Conservation (phyloP, 1,140 invertebrate genomes). For the Leguminivora glycinivorella region DNA sequence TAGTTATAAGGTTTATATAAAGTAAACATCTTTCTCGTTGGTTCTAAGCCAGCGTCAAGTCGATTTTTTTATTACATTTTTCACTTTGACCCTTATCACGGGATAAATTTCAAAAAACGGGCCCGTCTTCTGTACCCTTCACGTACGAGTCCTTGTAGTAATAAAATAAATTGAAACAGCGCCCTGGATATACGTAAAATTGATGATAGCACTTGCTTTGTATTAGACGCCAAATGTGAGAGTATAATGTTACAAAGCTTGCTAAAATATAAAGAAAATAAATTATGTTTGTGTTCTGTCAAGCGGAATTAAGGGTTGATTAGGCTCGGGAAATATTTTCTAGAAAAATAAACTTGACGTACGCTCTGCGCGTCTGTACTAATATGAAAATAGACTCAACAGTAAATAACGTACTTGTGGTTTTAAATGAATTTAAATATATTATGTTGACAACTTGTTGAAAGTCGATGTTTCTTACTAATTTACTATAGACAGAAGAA, state of each 20-base stretch:
- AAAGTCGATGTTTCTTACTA: no score
- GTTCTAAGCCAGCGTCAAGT: not conserved
- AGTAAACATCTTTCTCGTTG: conserved; percentile 10
- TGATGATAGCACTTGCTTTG: not conserved
- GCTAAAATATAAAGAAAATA: conserved; percentile 13
- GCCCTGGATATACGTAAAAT: conserved; percentile 4
- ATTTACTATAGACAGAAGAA: no score
- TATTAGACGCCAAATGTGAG: not conserved
- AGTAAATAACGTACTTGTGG: no score
- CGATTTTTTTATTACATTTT: conserved; percentile 15
- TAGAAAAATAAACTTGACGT: not conserved
- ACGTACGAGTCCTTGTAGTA: not conserved
- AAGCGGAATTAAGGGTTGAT: not conserved
- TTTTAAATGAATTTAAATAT: no score
- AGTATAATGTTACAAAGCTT: conserved; percentile 2
- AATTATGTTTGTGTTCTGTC: conserved; percentile 10
- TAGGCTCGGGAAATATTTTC: conserved; percentile 8
- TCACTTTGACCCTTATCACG: conserved; percentile 21
- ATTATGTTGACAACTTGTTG: no score
- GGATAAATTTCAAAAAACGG: conserved; percentile 23
- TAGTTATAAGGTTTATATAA: not conserved
- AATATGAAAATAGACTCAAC: no score
- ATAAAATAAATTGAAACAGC: conserved; percentile 22
- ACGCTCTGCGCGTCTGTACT: not conserved
- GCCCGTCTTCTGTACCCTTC: not conserved